Evolutionary conservation across 2,797 vertebrate species (phyloP).

Genomic region (Eupleurogrammus muticus): DNA sequence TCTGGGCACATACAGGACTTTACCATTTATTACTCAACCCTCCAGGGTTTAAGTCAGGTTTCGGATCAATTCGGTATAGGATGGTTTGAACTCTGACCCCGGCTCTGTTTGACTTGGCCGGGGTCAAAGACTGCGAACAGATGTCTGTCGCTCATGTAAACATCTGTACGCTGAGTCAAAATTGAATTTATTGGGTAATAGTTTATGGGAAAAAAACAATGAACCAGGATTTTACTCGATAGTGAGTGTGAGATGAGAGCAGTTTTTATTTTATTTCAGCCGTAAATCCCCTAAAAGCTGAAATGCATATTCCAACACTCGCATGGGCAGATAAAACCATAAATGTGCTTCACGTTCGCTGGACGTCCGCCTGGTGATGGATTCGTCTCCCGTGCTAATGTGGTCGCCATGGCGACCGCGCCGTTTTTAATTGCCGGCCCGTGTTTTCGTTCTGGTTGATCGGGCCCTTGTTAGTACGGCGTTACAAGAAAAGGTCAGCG

Average conservation of each 20-base stretch:
- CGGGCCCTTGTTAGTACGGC: conserved; percentile 49
- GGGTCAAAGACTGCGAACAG: neutral
- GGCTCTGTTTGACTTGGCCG: conserved; percentile 37
- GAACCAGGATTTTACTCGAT: neutral
- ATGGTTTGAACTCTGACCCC: conserved; percentile 47
- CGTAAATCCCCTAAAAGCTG: no score
- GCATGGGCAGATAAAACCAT: neutral
- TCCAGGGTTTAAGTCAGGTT: neutral
- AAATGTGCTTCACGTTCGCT: neutral
- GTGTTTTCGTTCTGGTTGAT: conserved; percentile 63
- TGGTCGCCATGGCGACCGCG: conserved; percentile 12
- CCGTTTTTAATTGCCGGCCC: conserved; percentile 50
- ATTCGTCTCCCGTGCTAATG: conserved; percentile 50
- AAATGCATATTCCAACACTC: neutral
- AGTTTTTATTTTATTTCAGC: no score
- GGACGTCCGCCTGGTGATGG: conserved; percentile 31
- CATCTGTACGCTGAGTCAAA: fast-evolving
- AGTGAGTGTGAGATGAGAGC: no score
- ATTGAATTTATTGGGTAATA: neutral
- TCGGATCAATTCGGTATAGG: neutral
- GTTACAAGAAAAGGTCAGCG: conserved; percentile 79
- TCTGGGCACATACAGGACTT: neutral
- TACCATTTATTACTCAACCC: conserved; percentile 14
- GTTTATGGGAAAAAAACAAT: neutral
- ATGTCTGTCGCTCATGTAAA: neutral